These are phyloP conservation scores for Bos indicus DNA, from an alignment of 2,113 vertebrate genomes.

Conservation along the genomic window DNA sequence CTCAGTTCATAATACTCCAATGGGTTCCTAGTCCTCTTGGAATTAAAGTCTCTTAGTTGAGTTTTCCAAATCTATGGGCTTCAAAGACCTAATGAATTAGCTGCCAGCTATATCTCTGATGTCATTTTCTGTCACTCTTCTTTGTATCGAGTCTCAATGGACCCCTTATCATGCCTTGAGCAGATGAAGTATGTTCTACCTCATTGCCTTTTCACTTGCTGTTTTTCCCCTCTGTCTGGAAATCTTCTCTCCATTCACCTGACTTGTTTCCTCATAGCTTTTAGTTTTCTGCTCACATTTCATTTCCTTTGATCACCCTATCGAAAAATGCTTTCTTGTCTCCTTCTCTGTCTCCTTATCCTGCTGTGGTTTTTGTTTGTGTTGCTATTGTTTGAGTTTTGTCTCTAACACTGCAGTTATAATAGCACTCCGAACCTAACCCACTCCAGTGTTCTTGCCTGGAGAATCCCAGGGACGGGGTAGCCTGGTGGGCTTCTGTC, in stretches of 20 bases:
- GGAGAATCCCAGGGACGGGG: too few relatives aligned
- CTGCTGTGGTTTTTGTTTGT: not conserved
- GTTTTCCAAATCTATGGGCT: not conserved
- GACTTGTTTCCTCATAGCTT: not conserved
- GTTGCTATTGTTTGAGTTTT: not conserved
- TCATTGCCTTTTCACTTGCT: not conserved
- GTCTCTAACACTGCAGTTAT: not conserved
- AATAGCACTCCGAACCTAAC: not conserved
- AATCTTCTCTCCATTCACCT: not conserved
- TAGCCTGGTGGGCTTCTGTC: too few relatives aligned
- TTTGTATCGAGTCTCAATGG: not conserved
- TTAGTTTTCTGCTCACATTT: not conserved
- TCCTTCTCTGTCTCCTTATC: not conserved
- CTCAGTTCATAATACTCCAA: not conserved
- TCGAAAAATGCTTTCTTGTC: not conserved
- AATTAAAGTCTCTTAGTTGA: not conserved
- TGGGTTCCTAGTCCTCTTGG: not conserved
- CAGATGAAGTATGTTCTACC: not conserved
- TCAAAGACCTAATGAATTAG: not conserved
- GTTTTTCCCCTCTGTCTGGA: not conserved
- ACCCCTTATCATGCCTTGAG: not conserved
- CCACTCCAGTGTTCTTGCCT: too few relatives aligned
- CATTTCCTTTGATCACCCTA: not conserved
- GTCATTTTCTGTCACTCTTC: too few relatives aligned
- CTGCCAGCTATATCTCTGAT: not conserved